Evolutionary conservation across 2,113 vertebrate species (phyloP), one percentile per base, ranked within the genome.

Genomic region (Chauna torquata): DNA sequence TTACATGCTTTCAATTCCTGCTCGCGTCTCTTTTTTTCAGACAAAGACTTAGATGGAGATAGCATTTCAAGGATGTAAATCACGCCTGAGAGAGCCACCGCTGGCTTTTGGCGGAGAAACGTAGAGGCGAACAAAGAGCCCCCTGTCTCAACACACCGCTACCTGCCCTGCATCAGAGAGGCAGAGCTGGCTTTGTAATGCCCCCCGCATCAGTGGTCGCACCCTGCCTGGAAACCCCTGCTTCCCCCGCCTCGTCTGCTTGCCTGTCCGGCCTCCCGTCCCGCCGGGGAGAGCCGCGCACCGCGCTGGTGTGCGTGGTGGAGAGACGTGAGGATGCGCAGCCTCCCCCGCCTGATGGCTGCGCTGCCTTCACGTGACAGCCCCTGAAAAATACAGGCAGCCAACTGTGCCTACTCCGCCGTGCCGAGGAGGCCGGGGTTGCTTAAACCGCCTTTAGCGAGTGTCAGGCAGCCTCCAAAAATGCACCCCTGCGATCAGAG

Each of bases 401-500:
- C 5, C 0, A 3, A 4, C 45, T 11, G 30, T 5, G 1, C 28
- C 14, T 23, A 20, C 19, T 50, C 9, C 22, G 9, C 2, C 4
- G 6, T 47, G 52, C 27, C 11, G 38, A 69, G n/a, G 22, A 59
- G 66, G 2, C 30, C 16, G 2, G 4, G 47, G 66, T 49, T 42
- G 49, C 38, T 77, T 50, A 25, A 82, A 42, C 19, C 14, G 18
- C 36, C 23, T 36, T 59, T 34, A 54, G 16, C 30, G 40, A 42
- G 32, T 66, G 40, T 22, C 76, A 50, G 16, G 28, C 1, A 4
- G 16, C 71, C 77, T 52, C 71, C 66, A 30, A 57, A 49, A 64
- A 61, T 7, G 19, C 32, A 17, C 2, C 8, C 8, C 25, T 61
- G 55, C 2, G 0, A 3, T 47, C 0, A 1, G 9, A 64, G 45